Evolutionary conservation across 2,113 vertebrate genomes (phyloP).

Genomic region (Haliaeetus leucogaster): DNA sequence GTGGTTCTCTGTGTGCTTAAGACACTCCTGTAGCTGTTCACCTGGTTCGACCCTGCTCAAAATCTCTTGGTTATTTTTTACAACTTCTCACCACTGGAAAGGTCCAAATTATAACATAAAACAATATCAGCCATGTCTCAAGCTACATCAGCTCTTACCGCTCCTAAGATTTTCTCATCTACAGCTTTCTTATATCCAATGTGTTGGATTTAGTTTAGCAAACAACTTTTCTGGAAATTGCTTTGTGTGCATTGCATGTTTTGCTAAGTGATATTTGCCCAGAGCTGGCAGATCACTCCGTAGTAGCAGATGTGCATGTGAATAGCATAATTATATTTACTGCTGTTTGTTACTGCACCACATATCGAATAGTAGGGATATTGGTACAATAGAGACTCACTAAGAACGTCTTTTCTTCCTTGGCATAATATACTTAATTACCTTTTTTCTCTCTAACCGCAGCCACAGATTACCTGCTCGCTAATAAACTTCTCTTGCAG

Average conservation of each 20-base stretch:
- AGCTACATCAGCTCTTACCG: background rate
- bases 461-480: background rate
- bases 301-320: constrained; percentile 64
- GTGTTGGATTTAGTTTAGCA: constrained; percentile 44
- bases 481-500: background rate
- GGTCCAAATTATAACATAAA: background rate
- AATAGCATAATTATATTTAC: constrained; percentile 72
- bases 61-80: background rate
- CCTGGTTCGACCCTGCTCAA: background rate
- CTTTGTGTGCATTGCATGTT: constrained; percentile 57
- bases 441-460: background rate
- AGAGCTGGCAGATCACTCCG: constrained; percentile 56
- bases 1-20: background rate
- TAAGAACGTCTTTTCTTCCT: background rate
- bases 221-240: constrained; percentile 61
- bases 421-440: constrained; percentile 6
- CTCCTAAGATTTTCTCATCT: constrained; percentile 1
- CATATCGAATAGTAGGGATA: background rate
- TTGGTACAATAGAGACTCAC: constrained; percentile 23
- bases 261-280: constrained; percentile 67
- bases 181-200: background rate
- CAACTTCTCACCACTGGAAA: background rate
- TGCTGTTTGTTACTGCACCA: constrained; percentile 43
- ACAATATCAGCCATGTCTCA: background rate
- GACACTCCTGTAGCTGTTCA: background rate